Percentiles rank a stretch among this genome's conserved stretches.
Conservation (phyloP, 2,113 vertebrate species). For the Myrmecophaga tridactyla region DNA sequence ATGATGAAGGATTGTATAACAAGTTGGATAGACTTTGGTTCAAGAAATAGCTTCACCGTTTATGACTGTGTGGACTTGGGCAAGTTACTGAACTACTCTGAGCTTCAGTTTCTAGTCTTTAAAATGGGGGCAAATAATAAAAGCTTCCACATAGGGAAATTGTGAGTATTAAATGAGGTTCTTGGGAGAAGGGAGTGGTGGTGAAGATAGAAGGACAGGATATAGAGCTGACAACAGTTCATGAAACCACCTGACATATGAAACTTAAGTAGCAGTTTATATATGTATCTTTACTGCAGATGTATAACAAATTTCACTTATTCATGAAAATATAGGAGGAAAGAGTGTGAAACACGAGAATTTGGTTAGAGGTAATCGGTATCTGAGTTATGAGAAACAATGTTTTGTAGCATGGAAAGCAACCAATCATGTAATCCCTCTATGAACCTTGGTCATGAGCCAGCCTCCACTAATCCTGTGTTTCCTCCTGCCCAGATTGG, state of each 20-base stretch:
- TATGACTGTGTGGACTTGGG: neutral
- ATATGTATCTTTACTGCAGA: neutral
- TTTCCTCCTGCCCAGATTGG: conserved; percentile 88
- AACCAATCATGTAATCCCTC: accelerated
- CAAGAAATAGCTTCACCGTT: neutral
- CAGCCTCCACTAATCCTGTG: neutral
- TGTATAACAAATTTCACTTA: neutral
- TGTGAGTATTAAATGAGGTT: neutral
- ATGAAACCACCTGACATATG: neutral
- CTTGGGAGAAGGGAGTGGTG: neutral
- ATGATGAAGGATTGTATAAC: neutral
- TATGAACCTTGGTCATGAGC: neutral
- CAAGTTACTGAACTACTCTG: neutral
- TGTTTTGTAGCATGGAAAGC: neutral
- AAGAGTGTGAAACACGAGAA: neutral
- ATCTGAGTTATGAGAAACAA: neutral
- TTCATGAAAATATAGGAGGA: neutral
- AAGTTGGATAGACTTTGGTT: neutral
- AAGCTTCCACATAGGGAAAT: neutral
- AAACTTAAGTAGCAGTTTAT: neutral
- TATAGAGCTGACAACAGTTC: neutral
- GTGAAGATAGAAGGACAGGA: neutral
- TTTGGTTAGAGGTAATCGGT: neutral
- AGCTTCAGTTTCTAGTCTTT: neutral
- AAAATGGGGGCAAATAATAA: neutral